Conservation (phyloP, 2,113 vertebrate species). For the Synodontis membranacea region DNA sequence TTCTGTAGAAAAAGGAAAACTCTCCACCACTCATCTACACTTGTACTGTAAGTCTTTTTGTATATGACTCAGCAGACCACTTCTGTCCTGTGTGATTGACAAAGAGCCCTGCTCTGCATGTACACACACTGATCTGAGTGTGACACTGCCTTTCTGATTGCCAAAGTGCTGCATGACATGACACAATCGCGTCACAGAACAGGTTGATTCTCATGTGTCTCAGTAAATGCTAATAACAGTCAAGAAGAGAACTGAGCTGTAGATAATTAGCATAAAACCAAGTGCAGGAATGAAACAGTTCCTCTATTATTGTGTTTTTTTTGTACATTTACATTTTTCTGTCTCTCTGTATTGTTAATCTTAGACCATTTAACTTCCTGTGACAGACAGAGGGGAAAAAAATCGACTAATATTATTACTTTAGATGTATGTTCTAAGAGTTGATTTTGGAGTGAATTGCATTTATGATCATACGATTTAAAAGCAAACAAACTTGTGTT, state of each 20-base stretch:
- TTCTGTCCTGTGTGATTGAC: slow-evolving; percentile 44
- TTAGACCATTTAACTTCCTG: background rate
- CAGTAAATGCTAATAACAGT: background rate
- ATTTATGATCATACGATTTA: background rate
- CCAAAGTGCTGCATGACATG: slow-evolving; percentile 64
- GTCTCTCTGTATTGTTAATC: background rate
- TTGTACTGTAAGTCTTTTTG: slow-evolving; percentile 3
- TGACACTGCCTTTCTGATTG: slow-evolving; percentile 67
- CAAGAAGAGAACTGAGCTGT: background rate
- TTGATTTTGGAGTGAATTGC: slow-evolving; percentile 22
- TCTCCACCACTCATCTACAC: background rate
- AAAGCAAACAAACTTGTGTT: background rate
- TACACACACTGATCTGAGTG: slow-evolving; percentile 50
- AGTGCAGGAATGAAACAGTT: slow-evolving; percentile 2
- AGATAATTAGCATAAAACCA: slow-evolving; percentile 11
- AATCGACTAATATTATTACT: background rate
- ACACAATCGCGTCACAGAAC: background rate
- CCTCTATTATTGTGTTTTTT: background rate
- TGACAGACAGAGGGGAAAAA: background rate
- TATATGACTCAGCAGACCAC: background rate
- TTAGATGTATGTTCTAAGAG: background rate
- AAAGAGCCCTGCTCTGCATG: slow-evolving; percentile 50
- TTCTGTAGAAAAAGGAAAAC: background rate
- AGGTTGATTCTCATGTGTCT: slow-evolving; percentile 2
- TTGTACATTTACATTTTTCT: background rate